Percentiles rank a stretch among this genome's conserved stretches.
These are phyloP conservation scores for Petroica traversi DNA, from an alignment of 2,113 vertebrate species.

Conservation along the genomic window DNA sequence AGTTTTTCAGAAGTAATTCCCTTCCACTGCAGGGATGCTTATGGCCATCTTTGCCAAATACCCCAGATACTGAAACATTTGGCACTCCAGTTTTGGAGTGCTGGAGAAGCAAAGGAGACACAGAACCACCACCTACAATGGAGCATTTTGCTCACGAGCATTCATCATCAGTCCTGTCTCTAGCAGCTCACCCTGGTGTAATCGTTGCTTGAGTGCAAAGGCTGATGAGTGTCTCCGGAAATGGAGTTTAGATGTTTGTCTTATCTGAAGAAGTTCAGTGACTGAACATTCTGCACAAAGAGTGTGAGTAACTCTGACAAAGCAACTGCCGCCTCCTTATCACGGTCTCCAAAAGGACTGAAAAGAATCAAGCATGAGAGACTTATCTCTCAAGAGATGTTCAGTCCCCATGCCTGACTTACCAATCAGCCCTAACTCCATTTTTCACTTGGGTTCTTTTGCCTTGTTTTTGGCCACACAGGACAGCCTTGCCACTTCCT, in stretches of 20 bases:
- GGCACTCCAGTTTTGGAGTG: neutral
- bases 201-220: slow-evolving; percentile 22
- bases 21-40: neutral
- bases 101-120: neutral
- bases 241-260: slow-evolving; percentile 72
- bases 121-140: neutral
- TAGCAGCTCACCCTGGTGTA: neutral
- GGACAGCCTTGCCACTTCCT: slow-evolving; percentile 50
- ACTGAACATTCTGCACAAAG: slow-evolving; percentile 40
- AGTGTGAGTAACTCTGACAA: slow-evolving; percentile 56
- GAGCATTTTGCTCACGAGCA: neutral
- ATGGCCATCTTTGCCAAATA: neutral
- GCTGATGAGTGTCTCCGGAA: slow-evolving; percentile 47
- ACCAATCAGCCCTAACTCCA: slow-evolving; percentile 54
- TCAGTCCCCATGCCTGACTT: slow-evolving; percentile 41
- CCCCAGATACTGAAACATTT: neutral
- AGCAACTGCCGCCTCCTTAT: slow-evolving; percentile 65
- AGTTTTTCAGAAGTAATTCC: neutral
- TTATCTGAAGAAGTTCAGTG: slow-evolving; percentile 68
- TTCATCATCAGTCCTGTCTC: neutral
- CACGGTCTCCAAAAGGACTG: slow-evolving; percentile 58
- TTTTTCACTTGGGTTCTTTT: neutral
- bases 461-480: slow-evolving; percentile 41
- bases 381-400: slow-evolving; percentile 62
- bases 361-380: slow-evolving; percentile 58